A percentile compares a stretch with the other conserved stretches of the same genome.
These are phyloP conservation scores for Thaleichthys pacificus DNA, from an alignment of 2,797 vertebrate genomes.

Conservation along the genomic window DNA sequence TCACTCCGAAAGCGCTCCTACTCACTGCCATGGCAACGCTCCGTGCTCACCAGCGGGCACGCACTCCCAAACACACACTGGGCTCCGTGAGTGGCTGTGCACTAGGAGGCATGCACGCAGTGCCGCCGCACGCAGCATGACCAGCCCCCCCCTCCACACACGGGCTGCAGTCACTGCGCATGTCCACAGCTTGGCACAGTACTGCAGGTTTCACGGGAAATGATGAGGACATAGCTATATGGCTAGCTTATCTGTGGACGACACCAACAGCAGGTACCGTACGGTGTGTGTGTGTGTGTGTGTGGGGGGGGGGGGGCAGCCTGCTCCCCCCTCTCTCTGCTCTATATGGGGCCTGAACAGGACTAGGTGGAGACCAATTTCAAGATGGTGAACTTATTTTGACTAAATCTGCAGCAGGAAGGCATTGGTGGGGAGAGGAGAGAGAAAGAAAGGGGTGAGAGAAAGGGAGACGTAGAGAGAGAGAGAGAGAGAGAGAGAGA, in stretches of 20 bases:
- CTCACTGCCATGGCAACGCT: slow-evolving; percentile 73
- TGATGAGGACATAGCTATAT: slow-evolving; percentile 50
- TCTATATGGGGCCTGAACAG: slow-evolving; percentile 34
- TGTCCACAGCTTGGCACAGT: slow-evolving; percentile 61
- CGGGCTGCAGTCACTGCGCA: slow-evolving; percentile 47
- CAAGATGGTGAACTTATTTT: slow-evolving; percentile 57
- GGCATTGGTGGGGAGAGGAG: slow-evolving; percentile 23
- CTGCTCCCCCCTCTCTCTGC: slow-evolving; percentile 23
- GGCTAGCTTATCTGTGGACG: not conserved
- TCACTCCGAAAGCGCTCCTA: slow-evolving; percentile 62
- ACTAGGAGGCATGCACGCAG: slow-evolving; percentile 16
- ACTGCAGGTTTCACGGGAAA: slow-evolving; percentile 64
- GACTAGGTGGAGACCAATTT: slow-evolving; percentile 52
- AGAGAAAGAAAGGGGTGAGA: not conserved
- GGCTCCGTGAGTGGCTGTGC: slow-evolving; percentile 10
- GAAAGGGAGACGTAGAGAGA: slow-evolving; percentile 35
- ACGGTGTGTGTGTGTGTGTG: slow-evolving; percentile 7
- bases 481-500: not conserved
- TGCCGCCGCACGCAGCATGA: not conserved
- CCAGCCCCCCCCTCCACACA: slow-evolving; percentile 15
- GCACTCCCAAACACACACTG: slow-evolving; percentile 37
- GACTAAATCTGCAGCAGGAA: slow-evolving; percentile 54
- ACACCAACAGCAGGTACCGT: not conserved
- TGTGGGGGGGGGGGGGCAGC: slow-evolving; percentile 5
- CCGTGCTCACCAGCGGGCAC: slow-evolving; percentile 28